phyloP scores from a whole-genome alignment of 2,797 vertebrate species.

The Sandelia bainsii region DNA sequence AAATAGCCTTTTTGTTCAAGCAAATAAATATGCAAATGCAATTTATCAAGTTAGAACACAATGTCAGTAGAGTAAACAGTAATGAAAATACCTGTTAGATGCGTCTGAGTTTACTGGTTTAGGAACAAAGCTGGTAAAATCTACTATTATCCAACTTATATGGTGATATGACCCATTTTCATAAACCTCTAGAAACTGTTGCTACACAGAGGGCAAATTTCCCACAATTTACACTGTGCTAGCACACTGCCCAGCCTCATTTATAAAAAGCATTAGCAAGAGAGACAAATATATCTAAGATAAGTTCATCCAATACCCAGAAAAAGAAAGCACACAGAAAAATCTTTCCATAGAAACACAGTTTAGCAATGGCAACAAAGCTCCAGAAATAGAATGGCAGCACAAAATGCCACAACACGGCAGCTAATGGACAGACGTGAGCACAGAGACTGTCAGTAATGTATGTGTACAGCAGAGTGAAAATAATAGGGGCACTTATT shows the following conservation, averaged over 20 bases:
- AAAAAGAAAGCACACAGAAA: neutral
- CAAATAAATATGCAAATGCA: neutral
- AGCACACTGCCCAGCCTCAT: too few species aligned
- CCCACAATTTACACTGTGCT: too few species aligned
- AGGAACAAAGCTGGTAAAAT: too few species aligned
- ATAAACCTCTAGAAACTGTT: neutral
- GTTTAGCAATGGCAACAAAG: neutral
- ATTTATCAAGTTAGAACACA: neutral
- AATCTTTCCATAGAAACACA: neutral
- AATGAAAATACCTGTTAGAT: too few species aligned
- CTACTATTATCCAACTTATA: too few species aligned
- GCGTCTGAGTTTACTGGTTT: too few species aligned
- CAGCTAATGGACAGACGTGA: neutral
- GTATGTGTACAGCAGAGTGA: neutral
- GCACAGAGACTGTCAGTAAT: neutral
- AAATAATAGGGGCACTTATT: neutral
- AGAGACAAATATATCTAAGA: neutral
- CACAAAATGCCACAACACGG: neutral
- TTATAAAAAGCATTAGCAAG: too few species aligned
- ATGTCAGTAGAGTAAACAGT: too few species aligned
- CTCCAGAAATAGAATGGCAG: neutral
- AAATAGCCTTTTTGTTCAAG: neutral
- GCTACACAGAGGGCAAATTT: neutral
- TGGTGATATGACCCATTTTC: neutral
- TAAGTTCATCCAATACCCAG: neutral